A percentile compares a stretch with the other conserved stretches of the same genome.
These are phyloP conservation scores for Drosophila fungiperda DNA, from an alignment of 2,888 invertebrate genomes.

Conservation along the genomic window DNA sequence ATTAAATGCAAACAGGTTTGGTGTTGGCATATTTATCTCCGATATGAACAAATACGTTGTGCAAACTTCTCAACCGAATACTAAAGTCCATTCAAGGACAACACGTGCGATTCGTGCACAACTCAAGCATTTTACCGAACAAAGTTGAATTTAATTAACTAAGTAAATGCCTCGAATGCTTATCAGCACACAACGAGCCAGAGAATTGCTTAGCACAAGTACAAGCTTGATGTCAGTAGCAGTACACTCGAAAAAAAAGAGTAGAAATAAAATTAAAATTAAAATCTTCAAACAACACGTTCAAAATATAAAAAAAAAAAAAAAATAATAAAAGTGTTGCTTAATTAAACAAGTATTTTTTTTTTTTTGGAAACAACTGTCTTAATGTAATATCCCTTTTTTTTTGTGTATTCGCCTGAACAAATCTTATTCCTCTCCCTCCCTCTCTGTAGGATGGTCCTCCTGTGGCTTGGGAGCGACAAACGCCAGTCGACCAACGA, in stretches of 20 bases:
- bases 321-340: not conserved
- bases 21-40: slow-evolving; percentile 59
- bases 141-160: slow-evolving; percentile 81
- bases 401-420: not conserved
- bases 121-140: slow-evolving; percentile 40
- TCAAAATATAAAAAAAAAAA: not conserved
- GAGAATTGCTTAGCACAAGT: slow-evolving; percentile 58
- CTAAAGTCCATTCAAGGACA: slow-evolving; percentile 8
- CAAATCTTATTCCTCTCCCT: not conserved
- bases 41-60: slow-evolving; percentile 64
- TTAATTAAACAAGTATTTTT: not conserved
- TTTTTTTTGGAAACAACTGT: not conserved
- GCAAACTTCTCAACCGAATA: slow-evolving; percentile 48
- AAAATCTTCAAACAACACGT: not conserved
- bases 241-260: not conserved
- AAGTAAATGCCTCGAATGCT: slow-evolving; percentile 72
- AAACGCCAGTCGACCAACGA: slow-evolving; percentile 10
- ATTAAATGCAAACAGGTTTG: slow-evolving; percentile 72
- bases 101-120: slow-evolving; percentile 36
- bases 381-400: not conserved
- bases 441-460: slow-evolving; percentile 3
- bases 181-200: slow-evolving; percentile 48
- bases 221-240: slow-evolving; percentile 58
- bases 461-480: slow-evolving; percentile 30
- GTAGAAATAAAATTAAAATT: not conserved